Base-by-base conservation (phyloP, 2,888 invertebrate genomes). In the Scrobipalpa atriplicella region DNA sequence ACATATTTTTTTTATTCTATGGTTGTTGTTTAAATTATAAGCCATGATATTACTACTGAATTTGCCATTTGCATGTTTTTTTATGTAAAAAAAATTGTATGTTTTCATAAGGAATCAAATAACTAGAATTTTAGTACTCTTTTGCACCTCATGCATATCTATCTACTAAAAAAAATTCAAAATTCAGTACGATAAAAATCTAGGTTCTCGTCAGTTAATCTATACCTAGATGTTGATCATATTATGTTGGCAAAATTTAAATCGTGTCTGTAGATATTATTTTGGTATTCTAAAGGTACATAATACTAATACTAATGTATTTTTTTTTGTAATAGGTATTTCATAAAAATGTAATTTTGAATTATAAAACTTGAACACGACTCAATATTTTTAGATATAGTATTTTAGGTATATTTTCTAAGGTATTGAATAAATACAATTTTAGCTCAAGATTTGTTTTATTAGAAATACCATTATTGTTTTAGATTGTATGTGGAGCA, bases 391-490 rank as follows among this genome's bases (percentile, higher is more conserved):
- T 62, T 62, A 41, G 62, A 19, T 43, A 43, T 19, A 29, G 36
- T 51, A 51, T 63, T 29, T n/a, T 51, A 29, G 19, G 29, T 36
- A 36, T 16, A n/a, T 51, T 63, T 63, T 63, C 7, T 63, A 51
- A 36, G 62, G 51, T 63, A 51, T 51, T 63, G 11, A 63, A 63
- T 63, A 63, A 63, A 63, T 21, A 41, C 29, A 29, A 47, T 63
- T 39, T 39, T 41, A 61, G 11, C 41, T 61, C 41, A 41, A 61
- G 19, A 41, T 29, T 61, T 19, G 39, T 61, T 54, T 54, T 54
- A 21, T 19, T 19, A 54, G 21, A 11, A 18, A 7, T 18, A 54
- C 18, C 7, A 19, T 19, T 18, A 18, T n/a, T 54, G 11, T 19
- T 11, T 9, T 52, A 16, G 13, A 19, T 52, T 16, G 11, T 62